Percentiles rank a stretch among this genome's conserved stretches.
These are phyloP conservation scores for Limnephilus marmoratus DNA, from an alignment of 2,888 invertebrate species.

Conservation along the genomic window DNA sequence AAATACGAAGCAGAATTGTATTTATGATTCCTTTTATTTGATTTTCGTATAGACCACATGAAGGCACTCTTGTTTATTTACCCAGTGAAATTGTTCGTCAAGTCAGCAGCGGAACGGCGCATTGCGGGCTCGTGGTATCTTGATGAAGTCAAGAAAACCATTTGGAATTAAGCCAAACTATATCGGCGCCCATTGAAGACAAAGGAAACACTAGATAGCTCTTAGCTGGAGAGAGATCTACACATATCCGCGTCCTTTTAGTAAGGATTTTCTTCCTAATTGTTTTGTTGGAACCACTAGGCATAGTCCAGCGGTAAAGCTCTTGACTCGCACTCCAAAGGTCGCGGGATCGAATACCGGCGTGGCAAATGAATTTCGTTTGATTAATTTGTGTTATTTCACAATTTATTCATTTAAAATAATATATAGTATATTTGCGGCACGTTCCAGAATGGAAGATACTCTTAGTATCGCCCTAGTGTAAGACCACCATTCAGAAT, in stretches of 20 bases:
- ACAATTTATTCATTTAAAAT: too few species aligned
- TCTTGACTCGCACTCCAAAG: too few species aligned
- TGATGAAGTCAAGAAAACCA: conserved; percentile 53
- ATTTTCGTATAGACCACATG: neutral
- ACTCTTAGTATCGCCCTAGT: too few species aligned
- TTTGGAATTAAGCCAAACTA: conserved; percentile 52
- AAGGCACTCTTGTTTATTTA: neutral
- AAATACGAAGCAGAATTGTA: neutral
- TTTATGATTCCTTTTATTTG: neutral
- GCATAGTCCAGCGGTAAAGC: too few species aligned
- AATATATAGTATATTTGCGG: too few species aligned
- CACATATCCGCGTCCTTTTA: neutral
- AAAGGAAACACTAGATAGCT: neutral
- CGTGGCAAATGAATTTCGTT: too few species aligned
- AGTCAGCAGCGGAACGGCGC: conserved; percentile 35
- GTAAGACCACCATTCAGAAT: too few species aligned
- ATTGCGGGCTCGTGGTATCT: conserved; percentile 52
- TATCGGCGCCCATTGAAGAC: neutral
- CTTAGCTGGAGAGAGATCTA: conserved; percentile 13
- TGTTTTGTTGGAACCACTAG: neutral
- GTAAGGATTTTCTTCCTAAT: neutral
- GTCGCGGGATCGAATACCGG: too few species aligned
- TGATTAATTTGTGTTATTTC: too few species aligned
- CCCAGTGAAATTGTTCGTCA: neutral
- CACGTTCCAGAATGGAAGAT: too few species aligned